Evolutionary conservation across 2,888 invertebrate species (phyloP).

Genomic region (Acleris laterana): DNA sequence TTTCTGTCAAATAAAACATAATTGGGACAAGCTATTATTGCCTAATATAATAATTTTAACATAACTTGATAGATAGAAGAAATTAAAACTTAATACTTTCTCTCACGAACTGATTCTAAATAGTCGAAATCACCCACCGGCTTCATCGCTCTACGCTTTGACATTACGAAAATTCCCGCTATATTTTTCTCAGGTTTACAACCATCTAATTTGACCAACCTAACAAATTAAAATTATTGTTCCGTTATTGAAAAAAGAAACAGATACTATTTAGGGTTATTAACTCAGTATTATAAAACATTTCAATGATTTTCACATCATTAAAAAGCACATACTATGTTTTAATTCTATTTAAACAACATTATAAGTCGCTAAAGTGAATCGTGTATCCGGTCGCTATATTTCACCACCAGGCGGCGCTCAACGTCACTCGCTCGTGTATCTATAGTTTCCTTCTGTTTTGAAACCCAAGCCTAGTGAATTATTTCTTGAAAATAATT

Average conservation of each 20-base stretch:
- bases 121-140: conserved; percentile 7
- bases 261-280: not conserved
- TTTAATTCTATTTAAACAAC: not conserved
- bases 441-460: conserved; percentile 85
- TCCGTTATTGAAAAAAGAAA: conserved; percentile 2
- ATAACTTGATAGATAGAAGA: no score
- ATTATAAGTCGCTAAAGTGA: conserved; percentile 51
- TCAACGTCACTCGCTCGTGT: conserved; percentile 80
- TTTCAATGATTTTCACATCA: not conserved
- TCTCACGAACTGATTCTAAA: no score
- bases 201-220: conserved; percentile 55
- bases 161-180: conserved; percentile 58
- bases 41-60: no score
- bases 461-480: conserved; percentile 85
- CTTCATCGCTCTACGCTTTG: conserved; percentile 13
- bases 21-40: no score
- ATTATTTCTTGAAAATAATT: conserved; percentile 73
- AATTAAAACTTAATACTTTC: no score
- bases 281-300: not conserved
- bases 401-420: conserved; percentile 74
- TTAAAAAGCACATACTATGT: not conserved
- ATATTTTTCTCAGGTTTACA: conserved; percentile 50
- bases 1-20: no score
- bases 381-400: conserved; percentile 63
- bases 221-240: conserved; percentile 36